Percentiles rank a stretch among this genome's conserved stretches.
These are phyloP conservation scores for Chelonoidis abingdonii DNA, from an alignment of 2,113 vertebrate genomes.

Conservation along the genomic window DNA sequence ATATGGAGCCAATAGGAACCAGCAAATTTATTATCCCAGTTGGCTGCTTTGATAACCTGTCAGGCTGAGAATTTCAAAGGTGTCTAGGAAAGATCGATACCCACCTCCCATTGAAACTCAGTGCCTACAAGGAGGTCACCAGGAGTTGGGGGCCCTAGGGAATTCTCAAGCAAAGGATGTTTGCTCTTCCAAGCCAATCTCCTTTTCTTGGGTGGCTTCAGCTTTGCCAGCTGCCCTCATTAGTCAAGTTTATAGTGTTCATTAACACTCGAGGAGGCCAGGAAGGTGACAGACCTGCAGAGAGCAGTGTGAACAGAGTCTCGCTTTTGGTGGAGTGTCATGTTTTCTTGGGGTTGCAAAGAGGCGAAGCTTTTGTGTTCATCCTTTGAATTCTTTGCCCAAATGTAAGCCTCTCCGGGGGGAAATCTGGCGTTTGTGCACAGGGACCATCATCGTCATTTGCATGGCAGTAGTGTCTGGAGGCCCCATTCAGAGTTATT, in stretches of 20 bases:
- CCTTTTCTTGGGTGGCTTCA: slow-evolving; percentile 33
- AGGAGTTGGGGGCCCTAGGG: background rate
- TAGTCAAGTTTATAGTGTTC: slow-evolving; percentile 50
- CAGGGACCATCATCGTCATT: slow-evolving; percentile 1
- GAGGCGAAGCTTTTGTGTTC: slow-evolving; percentile 17
- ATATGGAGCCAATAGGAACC: background rate
- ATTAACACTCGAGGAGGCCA: slow-evolving; percentile 3
- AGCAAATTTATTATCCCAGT: background rate
- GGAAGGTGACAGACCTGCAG: background rate
- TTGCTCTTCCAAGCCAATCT: background rate
- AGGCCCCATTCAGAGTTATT: background rate
- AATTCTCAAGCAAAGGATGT: background rate
- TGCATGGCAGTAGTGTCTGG: background rate
- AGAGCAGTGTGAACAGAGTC: background rate
- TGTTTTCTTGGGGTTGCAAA: slow-evolving; percentile 63
- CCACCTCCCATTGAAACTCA: background rate
- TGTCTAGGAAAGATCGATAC: background rate
- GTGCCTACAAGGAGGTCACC: background rate
- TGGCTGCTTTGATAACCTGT: background rate
- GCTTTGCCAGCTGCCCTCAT: slow-evolving; percentile 63
- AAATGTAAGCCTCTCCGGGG: slow-evolving; percentile 27
- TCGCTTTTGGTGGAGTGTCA: slow-evolving; percentile 30
- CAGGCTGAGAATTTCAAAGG: background rate
- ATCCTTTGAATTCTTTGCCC: slow-evolving; percentile 3
- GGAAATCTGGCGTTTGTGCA: background rate